Evolutionary conservation across 2,797 vertebrate genomes (phyloP).

Genomic region (Synanceia verrucosa): DNA sequence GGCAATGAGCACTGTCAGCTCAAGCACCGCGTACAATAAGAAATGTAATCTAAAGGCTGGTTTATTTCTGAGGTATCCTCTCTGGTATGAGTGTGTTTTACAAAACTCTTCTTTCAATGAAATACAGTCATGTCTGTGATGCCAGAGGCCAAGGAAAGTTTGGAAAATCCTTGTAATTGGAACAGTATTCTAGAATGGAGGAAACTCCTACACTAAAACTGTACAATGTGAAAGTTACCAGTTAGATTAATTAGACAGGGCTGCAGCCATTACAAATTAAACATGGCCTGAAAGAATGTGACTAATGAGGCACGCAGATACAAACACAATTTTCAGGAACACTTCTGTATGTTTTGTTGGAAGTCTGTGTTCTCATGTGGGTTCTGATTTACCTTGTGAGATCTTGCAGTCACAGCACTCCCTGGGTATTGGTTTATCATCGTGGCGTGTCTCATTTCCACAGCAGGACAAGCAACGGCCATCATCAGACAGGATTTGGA

Average conservation of each 20-base stretch:
- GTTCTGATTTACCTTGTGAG: conserved; percentile 74
- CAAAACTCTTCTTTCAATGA: background rate
- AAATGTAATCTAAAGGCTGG: background rate
- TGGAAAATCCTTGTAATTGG: background rate
- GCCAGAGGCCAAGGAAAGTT: background rate
- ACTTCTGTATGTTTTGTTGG: background rate
- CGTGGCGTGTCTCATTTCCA: conserved; percentile 32
- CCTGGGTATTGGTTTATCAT: conserved; percentile 29
- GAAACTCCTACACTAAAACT: background rate
- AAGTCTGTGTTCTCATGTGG: background rate
- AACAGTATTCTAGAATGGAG: background rate
- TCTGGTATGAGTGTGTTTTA: background rate
- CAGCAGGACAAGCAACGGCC: conserved; percentile 91
- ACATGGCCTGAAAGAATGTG: background rate
- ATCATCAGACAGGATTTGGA: conserved; percentile 80
- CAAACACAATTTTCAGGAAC: background rate
- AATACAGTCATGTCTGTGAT: conserved; percentile 1
- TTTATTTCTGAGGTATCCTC: background rate
- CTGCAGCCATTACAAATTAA: background rate
- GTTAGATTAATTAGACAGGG: background rate
- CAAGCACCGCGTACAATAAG: background rate
- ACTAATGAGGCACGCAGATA: background rate
- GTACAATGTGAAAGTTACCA: background rate
- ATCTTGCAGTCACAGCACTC: conserved; percentile 90
- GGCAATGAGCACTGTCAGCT: background rate